Evolutionary conservation across 2,888 invertebrate genomes (phyloP).

Genomic region (Napeogenes inachia): DNA sequence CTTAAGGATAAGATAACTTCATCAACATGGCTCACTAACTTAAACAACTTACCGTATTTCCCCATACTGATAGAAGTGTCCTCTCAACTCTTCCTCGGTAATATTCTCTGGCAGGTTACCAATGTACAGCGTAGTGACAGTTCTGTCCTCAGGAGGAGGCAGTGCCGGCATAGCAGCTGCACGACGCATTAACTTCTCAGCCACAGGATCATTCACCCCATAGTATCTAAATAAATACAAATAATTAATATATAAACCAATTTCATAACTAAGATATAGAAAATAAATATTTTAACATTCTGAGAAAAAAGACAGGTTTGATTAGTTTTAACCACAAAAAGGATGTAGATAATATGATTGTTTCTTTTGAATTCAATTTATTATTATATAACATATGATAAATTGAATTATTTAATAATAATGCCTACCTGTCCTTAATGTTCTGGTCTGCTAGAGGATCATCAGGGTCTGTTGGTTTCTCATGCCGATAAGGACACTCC

Average conservation of each 20-base stretch:
- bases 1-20: too few species aligned
- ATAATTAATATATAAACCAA: not conserved
- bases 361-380: not conserved
- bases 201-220: conserved; percentile 97
- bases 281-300: too few species aligned
- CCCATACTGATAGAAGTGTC: conserved; percentile 99
- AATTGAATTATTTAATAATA: conserved; percentile 9
- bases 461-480: conserved; percentile 97
- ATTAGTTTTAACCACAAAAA: too few species aligned
- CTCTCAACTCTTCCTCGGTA: conserved; percentile 93
- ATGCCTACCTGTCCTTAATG: conserved; percentile 86
- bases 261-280: not conserved
- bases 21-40: not conserved
- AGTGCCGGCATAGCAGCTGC: conserved; percentile 96
- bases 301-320: too few species aligned
- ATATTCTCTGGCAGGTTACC: conserved; percentile 94
- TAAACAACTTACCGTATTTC: conserved; percentile 84
- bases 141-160: conserved; percentile 96
- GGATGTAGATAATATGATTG: not conserved
- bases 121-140: conserved; percentile 98
- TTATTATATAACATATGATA: not conserved
- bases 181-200: conserved; percentile 92
- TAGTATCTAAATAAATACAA: conserved; percentile 81
- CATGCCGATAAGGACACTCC: conserved; percentile 97
- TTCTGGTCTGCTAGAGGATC: conserved; percentile 97